Evolutionary conservation across 2,888 invertebrate genomes (phyloP).

Genomic region (Drosophila imparisetae): DNA sequence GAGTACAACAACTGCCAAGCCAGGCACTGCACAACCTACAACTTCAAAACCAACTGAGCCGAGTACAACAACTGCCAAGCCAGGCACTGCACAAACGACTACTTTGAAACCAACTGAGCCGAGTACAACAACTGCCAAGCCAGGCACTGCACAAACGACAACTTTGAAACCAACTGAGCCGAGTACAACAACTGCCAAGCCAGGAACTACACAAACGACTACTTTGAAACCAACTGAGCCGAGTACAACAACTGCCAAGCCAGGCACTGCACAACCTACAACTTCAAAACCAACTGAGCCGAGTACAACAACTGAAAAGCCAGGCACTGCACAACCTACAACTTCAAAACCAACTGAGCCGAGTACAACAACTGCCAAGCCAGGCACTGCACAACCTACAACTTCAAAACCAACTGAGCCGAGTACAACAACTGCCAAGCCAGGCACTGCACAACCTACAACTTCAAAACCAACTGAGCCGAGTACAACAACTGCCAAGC

Average conservation of each 20-base stretch:
- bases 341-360: neutral
- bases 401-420: neutral
- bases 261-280: fast-evolving
- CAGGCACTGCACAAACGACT: neutral
- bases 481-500: neutral
- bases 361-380: neutral
- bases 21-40: neutral
- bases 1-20: neutral
- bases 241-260: neutral
- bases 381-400: neutral
- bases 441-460: neutral
- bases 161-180: no score
- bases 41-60: neutral
- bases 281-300: neutral
- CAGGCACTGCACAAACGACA: no score
- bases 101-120: neutral
- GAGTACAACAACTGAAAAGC: neutral
- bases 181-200: no score
- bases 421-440: neutral
- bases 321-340: neutral
- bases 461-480: neutral
- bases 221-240: neutral
- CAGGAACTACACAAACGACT: neutral
- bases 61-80: neutral
- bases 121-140: neutral